These are phyloP conservation scores for Papilio gigon DNA, from an alignment of 2,888 invertebrate genomes.

Conservation along the genomic window DNA sequence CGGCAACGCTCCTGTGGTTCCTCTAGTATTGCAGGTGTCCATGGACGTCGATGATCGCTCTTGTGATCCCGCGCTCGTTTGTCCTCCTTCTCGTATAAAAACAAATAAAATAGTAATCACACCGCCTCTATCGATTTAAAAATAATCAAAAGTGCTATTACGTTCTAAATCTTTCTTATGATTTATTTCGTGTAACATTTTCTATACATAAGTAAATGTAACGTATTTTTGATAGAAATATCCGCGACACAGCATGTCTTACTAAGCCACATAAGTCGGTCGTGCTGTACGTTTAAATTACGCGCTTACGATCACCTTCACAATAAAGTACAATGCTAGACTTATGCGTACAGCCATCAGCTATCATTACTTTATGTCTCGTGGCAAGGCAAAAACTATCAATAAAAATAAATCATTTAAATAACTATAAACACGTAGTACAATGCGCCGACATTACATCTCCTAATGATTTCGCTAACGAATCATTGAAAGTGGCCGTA, in stretches of 20 bases:
- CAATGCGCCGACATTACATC: slow-evolving; percentile 81
- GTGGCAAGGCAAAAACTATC: slow-evolving; percentile 82
- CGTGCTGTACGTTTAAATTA: slow-evolving; percentile 62
- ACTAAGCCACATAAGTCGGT: background rate
- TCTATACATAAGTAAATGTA: background rate
- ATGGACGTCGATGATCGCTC: no score
- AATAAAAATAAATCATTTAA: slow-evolving; percentile 83
- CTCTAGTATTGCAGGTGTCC: no score
- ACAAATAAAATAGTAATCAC: no score
- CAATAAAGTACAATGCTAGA: slow-evolving; percentile 76
- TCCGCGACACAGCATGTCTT: background rate
- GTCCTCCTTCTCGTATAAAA: no score
- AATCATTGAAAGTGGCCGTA: slow-evolving; percentile 81
- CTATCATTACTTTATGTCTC: slow-evolving; percentile 82
- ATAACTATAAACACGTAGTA: slow-evolving; percentile 82
- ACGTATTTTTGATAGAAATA: background rate
- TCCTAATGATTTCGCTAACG: slow-evolving; percentile 83
- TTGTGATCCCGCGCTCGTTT: no score
- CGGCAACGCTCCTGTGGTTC: no score
- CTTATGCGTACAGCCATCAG: slow-evolving; percentile 65
- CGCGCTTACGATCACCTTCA: slow-evolving; percentile 76
- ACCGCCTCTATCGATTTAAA: no score
- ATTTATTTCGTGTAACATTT: background rate
- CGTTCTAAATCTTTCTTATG: no score
- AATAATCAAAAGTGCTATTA: no score